Evolutionary conservation across 2,888 invertebrate species (phyloP), one percentile per base, ranked within the genome.

Genomic region (Caenorhabditis sp.): DNA sequence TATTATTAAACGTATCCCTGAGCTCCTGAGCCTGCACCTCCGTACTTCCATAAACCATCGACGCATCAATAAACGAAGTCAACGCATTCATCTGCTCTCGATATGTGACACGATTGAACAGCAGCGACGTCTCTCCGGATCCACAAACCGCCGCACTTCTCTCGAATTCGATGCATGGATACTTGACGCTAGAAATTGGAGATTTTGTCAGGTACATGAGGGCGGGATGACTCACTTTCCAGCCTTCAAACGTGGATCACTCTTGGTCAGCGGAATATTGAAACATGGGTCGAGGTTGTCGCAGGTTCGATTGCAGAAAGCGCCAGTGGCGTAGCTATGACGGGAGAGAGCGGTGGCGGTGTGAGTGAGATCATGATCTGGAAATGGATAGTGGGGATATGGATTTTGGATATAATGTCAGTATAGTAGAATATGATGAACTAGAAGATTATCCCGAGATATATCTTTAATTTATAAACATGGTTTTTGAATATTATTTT

Each of bases 111-210:
- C 91, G 91, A 68, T 94, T 93, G 71, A 91, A 92, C 82, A 97
- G 92, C 8, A 95, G 92, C 0, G 97, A 97, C 0, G 99, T 97
- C 90, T 93, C 92, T 2, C 97, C 99, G 0, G 96, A 95, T 14
- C 97, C 97, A 89, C 99, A 99, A 66, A 97, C 93, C 0, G 97
- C 93, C 84, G 96, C 95, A n/a, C 95, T 95, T 81, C 99, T 90
- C 20, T 95, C 92, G 83, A 97, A 93, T 88, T 97, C 96, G 83
- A 97, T 96, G 88, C 96, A 97, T 27, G 94, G 92, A 61, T 94
- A 91, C 84, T 94, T 85, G 27, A 59, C 59, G n/a, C 59, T 59
- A 21, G 25, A 59, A 25, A 43, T 10, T 5, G n/a, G 8, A 56
- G 7, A 26, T 25, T 36, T 14, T 57, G 1, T n/a, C n/a, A n/a